These are phyloP conservation scores for Epinephelus cyanopodus DNA, from an alignment of 2,113 vertebrate genomes.

Conservation along the genomic window DNA sequence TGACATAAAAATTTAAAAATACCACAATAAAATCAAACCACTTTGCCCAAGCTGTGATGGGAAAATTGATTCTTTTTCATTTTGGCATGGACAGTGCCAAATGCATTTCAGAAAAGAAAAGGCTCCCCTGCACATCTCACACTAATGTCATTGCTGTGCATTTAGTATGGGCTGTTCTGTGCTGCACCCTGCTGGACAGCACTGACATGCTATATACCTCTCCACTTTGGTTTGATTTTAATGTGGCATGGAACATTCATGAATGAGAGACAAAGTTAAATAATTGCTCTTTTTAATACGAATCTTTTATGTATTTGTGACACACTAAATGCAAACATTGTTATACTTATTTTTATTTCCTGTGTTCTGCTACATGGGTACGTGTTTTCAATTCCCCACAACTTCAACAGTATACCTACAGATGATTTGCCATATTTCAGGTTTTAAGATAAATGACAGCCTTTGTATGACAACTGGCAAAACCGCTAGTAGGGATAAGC, in stretches of 20 bases:
- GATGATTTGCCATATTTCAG: background rate
- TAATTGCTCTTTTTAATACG: background rate
- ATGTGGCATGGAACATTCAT: background rate
- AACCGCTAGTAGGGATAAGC: background rate
- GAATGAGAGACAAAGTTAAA: background rate
- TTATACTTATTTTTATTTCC: background rate
- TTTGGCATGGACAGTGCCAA: too few relatives aligned
- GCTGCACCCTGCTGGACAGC: slow-evolving; percentile 13
- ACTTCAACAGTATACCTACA: background rate
- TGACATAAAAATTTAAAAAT: background rate
- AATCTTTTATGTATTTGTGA: background rate
- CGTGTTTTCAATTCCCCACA: background rate
- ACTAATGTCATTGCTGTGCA: background rate
- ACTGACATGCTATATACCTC: background rate
- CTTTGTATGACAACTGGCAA: background rate
- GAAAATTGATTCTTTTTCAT: background rate
- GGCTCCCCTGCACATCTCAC: background rate
- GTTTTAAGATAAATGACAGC: slow-evolving; percentile 2
- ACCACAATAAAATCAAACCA: background rate
- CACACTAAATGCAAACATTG: background rate
- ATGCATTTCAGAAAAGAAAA: background rate
- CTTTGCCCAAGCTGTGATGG: background rate
- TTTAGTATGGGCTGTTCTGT: background rate
- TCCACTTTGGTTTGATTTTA: background rate
- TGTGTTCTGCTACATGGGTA: background rate